These are phyloP conservation scores for Apodemus sylvaticus DNA, from an alignment of 2,113 vertebrate species.

Conservation along the genomic window DNA sequence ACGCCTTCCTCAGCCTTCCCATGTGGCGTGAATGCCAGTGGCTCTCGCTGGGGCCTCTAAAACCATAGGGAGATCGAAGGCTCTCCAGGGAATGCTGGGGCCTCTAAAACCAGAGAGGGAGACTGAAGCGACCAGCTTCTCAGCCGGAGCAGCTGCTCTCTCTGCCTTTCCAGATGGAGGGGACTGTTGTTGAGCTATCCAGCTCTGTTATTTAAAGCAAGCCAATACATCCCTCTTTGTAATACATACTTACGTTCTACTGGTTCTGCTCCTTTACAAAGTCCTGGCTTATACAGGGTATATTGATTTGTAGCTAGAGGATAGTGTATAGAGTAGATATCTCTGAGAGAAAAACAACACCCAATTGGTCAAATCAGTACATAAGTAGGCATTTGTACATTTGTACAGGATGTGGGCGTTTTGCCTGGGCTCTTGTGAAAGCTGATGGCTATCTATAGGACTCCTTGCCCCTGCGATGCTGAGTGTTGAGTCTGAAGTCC, in stretches of 20 bases:
- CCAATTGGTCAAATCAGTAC: background rate
- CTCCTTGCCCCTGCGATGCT: background rate
- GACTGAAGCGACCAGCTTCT: background rate
- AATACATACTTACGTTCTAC: fast-evolving
- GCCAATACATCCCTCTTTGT: background rate
- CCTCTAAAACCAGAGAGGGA: background rate
- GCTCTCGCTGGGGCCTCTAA: background rate
- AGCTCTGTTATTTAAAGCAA: background rate
- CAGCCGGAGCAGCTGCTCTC: background rate
- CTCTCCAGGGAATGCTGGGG: background rate
- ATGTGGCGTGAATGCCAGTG: background rate
- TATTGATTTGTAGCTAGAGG: background rate
- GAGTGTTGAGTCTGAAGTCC: background rate
- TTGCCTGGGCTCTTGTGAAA: background rate
- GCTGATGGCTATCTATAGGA: too few species aligned
- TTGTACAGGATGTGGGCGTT: background rate
- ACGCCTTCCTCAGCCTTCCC: background rate
- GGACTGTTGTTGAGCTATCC: background rate
- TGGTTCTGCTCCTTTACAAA: background rate
- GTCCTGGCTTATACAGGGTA: too few species aligned
- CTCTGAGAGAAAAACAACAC: background rate
- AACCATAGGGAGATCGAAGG: background rate
- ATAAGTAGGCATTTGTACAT: background rate
- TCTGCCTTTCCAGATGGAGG: background rate
- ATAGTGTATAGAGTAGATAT: background rate